These are phyloP conservation scores for Linhomoeus sp. DNA, from an alignment of 2,888 invertebrate species.

Conservation along the genomic window DNA sequence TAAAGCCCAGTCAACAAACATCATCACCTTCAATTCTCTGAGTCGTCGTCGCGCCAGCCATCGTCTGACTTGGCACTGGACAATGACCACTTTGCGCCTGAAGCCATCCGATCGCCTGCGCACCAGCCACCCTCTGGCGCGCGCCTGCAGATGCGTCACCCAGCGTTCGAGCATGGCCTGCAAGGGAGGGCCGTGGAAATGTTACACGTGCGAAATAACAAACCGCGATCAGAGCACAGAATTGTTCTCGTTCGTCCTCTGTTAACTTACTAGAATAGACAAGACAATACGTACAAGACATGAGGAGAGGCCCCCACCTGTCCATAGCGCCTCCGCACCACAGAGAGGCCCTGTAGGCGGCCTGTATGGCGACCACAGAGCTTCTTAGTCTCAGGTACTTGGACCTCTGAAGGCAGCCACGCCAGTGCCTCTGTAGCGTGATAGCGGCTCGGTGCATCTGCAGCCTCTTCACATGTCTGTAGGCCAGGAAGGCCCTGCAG, in stretches of 20 bases:
- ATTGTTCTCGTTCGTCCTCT: too few relatives aligned
- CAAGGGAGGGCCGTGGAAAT: too few relatives aligned
- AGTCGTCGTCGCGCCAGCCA: constrained; percentile 58
- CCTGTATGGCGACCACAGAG: constrained; percentile 1
- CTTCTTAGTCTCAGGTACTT: constrained; percentile 41
- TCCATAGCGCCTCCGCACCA: background rate
- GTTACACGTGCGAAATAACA: too few relatives aligned
- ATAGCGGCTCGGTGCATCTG: constrained; percentile 42
- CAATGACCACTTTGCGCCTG: constrained; percentile 30
- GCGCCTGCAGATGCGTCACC: constrained; percentile 47
- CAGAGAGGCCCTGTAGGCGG: background rate
- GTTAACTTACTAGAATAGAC: too few relatives aligned
- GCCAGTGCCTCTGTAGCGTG: constrained; percentile 42
- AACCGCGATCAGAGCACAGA: too few relatives aligned
- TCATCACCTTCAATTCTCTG: constrained; percentile 49
- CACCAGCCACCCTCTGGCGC: constrained; percentile 57
- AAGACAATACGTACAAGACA: too few relatives aligned
- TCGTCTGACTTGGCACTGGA: constrained; percentile 39
- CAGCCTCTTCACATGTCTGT: constrained; percentile 41
- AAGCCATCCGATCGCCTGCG: constrained; percentile 32
- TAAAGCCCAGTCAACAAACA: background rate
- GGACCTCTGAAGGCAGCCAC: constrained; percentile 43
- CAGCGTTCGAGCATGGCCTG: constrained; percentile 1
- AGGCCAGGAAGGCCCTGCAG: constrained; percentile 59
- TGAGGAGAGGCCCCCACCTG: too few relatives aligned